A percentile compares a stretch with the other conserved stretches of the same genome.
phyloP scores from a whole-genome alignment of 2,113 vertebrate genomes.

The Pantherophis guttatus region DNA sequence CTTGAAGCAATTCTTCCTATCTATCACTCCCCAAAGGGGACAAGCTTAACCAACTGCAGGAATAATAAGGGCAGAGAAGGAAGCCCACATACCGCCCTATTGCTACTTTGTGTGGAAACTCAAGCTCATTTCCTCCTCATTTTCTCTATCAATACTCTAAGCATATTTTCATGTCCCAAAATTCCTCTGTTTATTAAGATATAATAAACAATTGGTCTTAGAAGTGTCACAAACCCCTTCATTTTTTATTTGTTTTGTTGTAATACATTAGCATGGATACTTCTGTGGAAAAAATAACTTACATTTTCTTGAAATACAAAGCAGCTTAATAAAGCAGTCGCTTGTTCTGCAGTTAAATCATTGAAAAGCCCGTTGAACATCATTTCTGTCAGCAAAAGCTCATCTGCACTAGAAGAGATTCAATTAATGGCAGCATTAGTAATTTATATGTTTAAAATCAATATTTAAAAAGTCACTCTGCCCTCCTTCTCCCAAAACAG shows the following conservation, averaged over 20 bases:
- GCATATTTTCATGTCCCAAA: background rate
- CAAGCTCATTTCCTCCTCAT: background rate
- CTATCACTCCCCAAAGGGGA: background rate
- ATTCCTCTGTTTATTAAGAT: background rate
- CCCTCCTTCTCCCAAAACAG: background rate
- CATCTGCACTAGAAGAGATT: constrained; percentile 80
- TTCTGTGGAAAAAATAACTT: constrained; percentile 47
- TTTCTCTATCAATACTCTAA: background rate
- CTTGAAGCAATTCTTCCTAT: background rate
- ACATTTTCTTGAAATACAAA: constrained; percentile 99
- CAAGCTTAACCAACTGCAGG: background rate
- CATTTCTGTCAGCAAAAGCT: constrained; percentile 96
- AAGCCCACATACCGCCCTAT: background rate
- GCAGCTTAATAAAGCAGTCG: constrained; percentile 91
- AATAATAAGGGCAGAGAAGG: background rate
- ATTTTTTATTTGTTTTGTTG: background rate
- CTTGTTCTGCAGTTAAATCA: constrained; percentile 89
- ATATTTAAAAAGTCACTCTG: background rate
- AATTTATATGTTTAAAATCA: background rate
- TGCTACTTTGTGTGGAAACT: background rate
- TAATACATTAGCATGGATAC: background rate
- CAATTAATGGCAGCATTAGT: background rate
- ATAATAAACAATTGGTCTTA: background rate
- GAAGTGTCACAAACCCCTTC: background rate
- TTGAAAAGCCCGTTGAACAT: constrained; percentile 98